Base-by-base conservation (phyloP, 2,888 invertebrate genomes). In the Scelioninae gen. 1 region DNA sequence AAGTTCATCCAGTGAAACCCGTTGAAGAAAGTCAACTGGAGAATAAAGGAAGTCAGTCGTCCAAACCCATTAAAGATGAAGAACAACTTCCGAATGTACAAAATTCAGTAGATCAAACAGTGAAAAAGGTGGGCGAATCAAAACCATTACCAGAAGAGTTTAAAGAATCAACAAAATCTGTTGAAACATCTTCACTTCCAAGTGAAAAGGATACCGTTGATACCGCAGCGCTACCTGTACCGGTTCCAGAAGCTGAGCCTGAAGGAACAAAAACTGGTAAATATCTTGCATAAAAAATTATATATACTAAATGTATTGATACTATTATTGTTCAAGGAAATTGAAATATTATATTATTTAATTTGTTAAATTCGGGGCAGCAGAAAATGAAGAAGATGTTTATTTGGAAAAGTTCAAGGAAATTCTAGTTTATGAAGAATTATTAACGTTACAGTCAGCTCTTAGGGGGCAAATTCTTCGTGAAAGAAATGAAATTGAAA, bases 401-500 rank as follows among this genome's bases (percentile, higher is more conserved):
- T 86, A 86, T 40, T 83, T 90, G 31, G 91, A 91, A 23, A 90
- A 87, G 76, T 81, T 92, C 0, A 89, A 89, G 38, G 92, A 92
- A 49, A 89, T 82, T 77, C 86, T 92, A 32, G 89, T 92, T 69
- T 92, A 93, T 58, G 93, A 93, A 79, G 94, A 94, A 88, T 87
- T 94, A 31, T 90, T 95, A 32, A 95, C 95, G 83, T 93, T 97
- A 87, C 96, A 96, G 85, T 94, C 95, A 0, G 93, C 95, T 56
- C 49, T 49, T 29, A 95, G 95, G 89, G 94, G 94, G 0, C 95
- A 95, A 88, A 96, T 97, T 68, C 94, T 95, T 88, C 94, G 94
- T 0, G 97, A 97, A 92, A 95, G 94, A 86, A 94, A 95, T 47
- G 96, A 96, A 93, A 95, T 96, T 11, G 94, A 95, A 29, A 94